phyloP scores from a whole-genome alignment of 2,888 invertebrate species.

The Hypomecis atomaria region DNA sequence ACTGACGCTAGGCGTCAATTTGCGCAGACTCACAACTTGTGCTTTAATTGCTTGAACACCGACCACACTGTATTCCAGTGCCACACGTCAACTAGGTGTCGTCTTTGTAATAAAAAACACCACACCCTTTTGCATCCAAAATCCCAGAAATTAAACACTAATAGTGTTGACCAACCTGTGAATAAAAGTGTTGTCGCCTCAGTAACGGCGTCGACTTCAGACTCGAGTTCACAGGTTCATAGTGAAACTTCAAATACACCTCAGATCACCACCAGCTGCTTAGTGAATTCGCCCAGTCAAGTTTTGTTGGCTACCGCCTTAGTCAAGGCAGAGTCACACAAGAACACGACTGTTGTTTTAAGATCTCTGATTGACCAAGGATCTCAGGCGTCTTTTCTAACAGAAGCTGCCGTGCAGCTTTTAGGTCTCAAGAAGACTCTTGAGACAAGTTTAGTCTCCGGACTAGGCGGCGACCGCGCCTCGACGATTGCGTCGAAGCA shows the following conservation, averaged over 20 bases:
- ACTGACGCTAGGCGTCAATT: background rate
- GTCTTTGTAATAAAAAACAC: background rate
- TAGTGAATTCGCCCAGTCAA: too few species aligned
- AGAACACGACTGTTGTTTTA: too few species aligned
- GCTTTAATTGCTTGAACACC: background rate
- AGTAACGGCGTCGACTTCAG: background rate
- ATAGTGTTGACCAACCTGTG: background rate
- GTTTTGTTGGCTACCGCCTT: too few species aligned
- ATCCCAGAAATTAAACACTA: background rate
- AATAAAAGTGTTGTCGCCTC: background rate
- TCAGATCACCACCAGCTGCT: too few species aligned
- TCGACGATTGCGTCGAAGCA: background rate
- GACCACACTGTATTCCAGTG: background rate
- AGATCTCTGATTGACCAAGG: too few species aligned
- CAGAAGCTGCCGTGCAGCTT: constrained; percentile 5
- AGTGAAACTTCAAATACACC: background rate
- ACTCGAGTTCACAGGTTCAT: background rate
- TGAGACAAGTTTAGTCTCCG: background rate
- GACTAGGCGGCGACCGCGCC: background rate
- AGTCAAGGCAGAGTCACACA: too few species aligned
- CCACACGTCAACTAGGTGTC: background rate
- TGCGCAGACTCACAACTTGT: background rate
- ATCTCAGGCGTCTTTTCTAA: background rate
- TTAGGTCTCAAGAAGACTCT: constrained; percentile 2
- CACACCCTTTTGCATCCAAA: constrained; percentile 1